Evolutionary conservation across 2,113 vertebrate genomes (phyloP).

Genomic region (Sander lucioperca): DNA sequence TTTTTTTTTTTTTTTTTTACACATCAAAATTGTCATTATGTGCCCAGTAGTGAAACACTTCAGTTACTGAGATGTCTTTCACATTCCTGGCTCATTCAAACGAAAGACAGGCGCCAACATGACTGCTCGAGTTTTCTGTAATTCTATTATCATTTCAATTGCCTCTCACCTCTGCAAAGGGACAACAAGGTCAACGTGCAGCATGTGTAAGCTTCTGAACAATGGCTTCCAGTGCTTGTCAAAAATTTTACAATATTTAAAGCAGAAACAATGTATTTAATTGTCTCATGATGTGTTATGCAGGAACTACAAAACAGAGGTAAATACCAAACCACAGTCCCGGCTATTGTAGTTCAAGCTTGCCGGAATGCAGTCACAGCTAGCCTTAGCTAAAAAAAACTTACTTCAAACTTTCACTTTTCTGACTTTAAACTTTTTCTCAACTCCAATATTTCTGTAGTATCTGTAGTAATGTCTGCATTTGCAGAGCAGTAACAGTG

Average conservation of each 20-base stretch:
- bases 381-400: not conserved
- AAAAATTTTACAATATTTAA: not conserved
- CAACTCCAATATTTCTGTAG: not conserved
- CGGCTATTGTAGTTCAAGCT: not conserved
- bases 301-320: not conserved
- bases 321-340: not conserved
- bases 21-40: conserved; percentile 22
- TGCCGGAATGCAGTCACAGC: not conserved
- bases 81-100: conserved; percentile 28
- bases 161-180: conserved; percentile 8
- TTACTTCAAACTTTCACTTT: not conserved
- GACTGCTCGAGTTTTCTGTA: conserved; percentile 5
- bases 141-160: not conserved
- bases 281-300: not conserved
- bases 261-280: not conserved
- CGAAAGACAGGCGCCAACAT: not conserved
- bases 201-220: not conserved
- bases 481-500: not conserved
- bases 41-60: conserved; percentile 11
- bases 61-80: conserved; percentile 20
- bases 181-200: not conserved
- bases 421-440: not conserved
- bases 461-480: not conserved
- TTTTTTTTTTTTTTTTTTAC: conserved; percentile 13
- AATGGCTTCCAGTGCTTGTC: conserved; percentile 1